Percentiles rank a stretch among this genome's conserved stretches.
Evolutionary conservation across 2,888 invertebrate species (phyloP).

Genomic region (Alentia gelatinosa): DNA sequence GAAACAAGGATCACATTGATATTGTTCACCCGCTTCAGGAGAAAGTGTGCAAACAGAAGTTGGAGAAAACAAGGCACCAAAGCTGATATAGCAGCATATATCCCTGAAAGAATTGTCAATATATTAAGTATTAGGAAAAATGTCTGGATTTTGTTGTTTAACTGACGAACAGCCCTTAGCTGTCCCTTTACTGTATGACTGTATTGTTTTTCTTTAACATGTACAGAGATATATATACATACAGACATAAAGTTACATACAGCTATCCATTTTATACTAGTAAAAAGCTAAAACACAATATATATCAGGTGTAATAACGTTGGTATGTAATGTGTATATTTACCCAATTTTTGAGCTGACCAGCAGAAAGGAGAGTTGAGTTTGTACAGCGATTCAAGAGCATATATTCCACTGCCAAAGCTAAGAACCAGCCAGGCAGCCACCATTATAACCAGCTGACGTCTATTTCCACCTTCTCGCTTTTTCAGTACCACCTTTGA

Average conservation of each 20-base stretch:
- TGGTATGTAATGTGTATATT: no score
- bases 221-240: no score
- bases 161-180: no score
- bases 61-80: not conserved
- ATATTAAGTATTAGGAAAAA: no score
- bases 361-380: slow-evolving; percentile 31
- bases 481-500: not conserved
- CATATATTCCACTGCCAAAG: not conserved
- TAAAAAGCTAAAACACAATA: no score
- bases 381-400: not conserved
- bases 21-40: not conserved
- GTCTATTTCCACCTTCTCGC: not conserved
- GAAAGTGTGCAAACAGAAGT: not conserved
- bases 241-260: no score
- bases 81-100: not conserved
- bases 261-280: no score
- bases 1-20: not conserved
- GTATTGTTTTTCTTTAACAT: no score
- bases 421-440: not conserved
- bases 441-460: not conserved
- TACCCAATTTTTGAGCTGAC: not conserved
- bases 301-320: no score
- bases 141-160: no score
- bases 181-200: no score
- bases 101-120: not conserved